A percentile compares a stretch with the other conserved stretches of the same genome.
phyloP scores from a whole-genome alignment of 2,797 vertebrate species.

The Acanthornis magna region DNA sequence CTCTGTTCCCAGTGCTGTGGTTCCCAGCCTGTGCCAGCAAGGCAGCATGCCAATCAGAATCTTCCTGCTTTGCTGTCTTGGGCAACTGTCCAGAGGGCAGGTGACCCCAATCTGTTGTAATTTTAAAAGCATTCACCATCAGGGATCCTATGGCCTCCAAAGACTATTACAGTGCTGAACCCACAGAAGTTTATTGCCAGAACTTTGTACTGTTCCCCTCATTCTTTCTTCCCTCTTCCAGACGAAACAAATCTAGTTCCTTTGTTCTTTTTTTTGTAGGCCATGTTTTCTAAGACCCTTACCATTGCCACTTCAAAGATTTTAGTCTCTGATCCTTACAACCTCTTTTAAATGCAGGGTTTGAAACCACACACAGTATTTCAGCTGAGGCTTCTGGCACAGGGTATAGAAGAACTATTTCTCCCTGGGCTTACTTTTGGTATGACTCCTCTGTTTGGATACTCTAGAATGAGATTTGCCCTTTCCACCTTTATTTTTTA shows the following conservation, averaged over 20 bases:
- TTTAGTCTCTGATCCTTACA: neutral
- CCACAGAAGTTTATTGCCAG: neutral
- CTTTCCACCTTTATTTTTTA: neutral
- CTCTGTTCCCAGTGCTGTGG: neutral
- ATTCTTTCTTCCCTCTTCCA: neutral
- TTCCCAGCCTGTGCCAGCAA: neutral
- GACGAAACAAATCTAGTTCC: neutral
- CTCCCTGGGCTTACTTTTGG: neutral
- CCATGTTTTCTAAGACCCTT: neutral
- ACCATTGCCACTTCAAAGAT: neutral
- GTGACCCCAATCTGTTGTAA: neutral
- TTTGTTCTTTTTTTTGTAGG: neutral
- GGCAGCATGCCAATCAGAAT: neutral
- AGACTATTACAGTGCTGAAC: neutral
- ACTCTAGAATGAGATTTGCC: neutral
- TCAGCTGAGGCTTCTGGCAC: neutral
- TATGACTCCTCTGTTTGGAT: neutral
- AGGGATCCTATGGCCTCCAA: neutral
- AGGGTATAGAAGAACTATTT: neutral
- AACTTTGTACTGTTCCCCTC: neutral
- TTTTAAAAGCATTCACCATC: neutral
- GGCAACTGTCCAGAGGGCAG: neutral
- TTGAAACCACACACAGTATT: neutral
- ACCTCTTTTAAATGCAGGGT: neutral
- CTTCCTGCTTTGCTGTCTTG: neutral